Base-by-base conservation (phyloP, 2,888 invertebrate species). In the Chymomyza caudatula region DNA sequence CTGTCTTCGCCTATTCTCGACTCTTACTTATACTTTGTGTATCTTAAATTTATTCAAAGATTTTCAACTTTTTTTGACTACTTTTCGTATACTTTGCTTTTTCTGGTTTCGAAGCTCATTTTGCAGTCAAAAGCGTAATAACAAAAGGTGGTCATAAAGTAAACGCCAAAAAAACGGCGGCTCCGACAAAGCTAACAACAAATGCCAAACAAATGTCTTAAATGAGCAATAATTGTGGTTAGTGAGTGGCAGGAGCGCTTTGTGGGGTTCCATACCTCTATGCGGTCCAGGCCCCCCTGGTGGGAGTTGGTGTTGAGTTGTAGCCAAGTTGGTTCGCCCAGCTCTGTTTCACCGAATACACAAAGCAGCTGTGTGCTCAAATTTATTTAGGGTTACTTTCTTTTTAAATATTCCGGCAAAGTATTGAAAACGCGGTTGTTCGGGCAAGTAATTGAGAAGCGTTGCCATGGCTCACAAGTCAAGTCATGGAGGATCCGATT, bases 221-320 rank as follows among this genome's bases (percentile, higher is more conserved):
- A 79, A 78, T 79, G 78, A 79, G 82, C 77, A 77, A 79, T 78
- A 81, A 79, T 73, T 75, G 82, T 53, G 82, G 78, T 73, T 69
- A 4, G 6, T 23, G 37, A 51, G 15, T 49, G 8, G 3, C 49
- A 13, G 19, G 55, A 42, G 58, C 49, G 13, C 17, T 60, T 54
- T 15, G n/a, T 23, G 4, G 47, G 17, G 43, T 4, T 57, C 59
- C 22, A 55, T 49, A 8, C 66, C 43, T 54, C 11, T 37, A 25
- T 43, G 43, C 22, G 20, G 15, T 6, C 13, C 20, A 25, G 5
- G 63, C 55, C 8, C 11, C 29, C 5, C 11, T 13, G 29, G 11
- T 37, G 29, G 19, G 49, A 8, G 29, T 20, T n/a, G 19, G 25
- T 8, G 43, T 17, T 11, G 29, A n/a, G 11, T n/a, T n/a, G 15